These are phyloP conservation scores for Venusia cambrica DNA, from an alignment of 2,888 invertebrate genomes.

Conservation along the genomic window DNA sequence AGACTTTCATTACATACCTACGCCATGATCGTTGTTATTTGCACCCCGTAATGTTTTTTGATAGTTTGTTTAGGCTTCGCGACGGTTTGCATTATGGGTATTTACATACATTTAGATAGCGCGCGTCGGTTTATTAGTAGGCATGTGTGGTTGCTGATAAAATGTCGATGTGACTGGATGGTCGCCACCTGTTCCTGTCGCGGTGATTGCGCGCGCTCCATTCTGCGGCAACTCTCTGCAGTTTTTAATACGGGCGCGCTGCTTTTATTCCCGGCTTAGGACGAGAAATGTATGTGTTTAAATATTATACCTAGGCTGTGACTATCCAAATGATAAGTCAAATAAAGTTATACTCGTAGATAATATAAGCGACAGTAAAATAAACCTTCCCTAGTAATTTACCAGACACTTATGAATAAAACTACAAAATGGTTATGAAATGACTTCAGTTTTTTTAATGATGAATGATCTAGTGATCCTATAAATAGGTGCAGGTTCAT, in stretches of 20 bases:
- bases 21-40: slow-evolving; percentile 78
- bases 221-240: slow-evolving; percentile 43
- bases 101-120: slow-evolving; percentile 44
- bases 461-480: background rate
- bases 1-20: slow-evolving; percentile 74
- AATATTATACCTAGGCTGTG: slow-evolving; percentile 8
- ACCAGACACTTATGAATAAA: too few species aligned
- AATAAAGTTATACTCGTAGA: too few species aligned
- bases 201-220: slow-evolving; percentile 47
- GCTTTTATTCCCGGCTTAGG: slow-evolving; percentile 17
- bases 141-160: slow-evolving; percentile 46
- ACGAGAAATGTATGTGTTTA: slow-evolving; percentile 22
- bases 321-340: too few species aligned
- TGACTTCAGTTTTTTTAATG: too few species aligned
- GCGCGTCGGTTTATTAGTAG: slow-evolving; percentile 35
- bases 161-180: slow-evolving; percentile 51
- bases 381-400: too few species aligned
- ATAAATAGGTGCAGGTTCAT: slow-evolving; percentile 3
- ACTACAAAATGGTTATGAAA: too few species aligned
- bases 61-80: slow-evolving; percentile 68
- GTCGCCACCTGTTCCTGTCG: slow-evolving; percentile 56
- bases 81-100: slow-evolving; percentile 41
- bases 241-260: slow-evolving; percentile 40
- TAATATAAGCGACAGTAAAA: too few species aligned
- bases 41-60: slow-evolving; percentile 79